phyloP scores from a whole-genome alignment of 2,113 vertebrate genomes.

The Pica pica region DNA sequence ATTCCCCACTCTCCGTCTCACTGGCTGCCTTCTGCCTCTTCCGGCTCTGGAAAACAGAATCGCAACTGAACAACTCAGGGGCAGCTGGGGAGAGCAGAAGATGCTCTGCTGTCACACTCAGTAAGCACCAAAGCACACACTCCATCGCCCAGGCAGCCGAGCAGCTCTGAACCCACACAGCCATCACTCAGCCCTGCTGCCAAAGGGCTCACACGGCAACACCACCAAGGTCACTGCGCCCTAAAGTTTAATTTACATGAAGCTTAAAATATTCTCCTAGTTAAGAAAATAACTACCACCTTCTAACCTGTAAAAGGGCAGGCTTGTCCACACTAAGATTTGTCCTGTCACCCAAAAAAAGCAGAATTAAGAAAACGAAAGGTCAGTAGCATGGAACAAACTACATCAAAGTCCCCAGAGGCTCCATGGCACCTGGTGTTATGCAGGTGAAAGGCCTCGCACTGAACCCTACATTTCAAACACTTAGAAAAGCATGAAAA shows the following conservation, averaged over 20 bases:
- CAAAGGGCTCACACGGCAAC: not conserved
- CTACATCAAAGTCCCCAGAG: not conserved
- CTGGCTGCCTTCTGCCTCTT: conserved; percentile 70
- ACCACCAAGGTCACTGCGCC: not conserved
- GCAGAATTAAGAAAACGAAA: not conserved
- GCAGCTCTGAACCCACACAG: not conserved
- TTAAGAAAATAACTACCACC: not conserved
- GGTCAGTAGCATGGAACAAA: not conserved
- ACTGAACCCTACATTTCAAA: not conserved
- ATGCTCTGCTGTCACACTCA: not conserved
- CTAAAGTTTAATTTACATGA: not conserved
- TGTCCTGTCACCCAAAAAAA: not conserved
- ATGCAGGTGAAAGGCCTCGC: not conserved
- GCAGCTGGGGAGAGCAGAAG: not conserved
- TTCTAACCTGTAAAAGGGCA: not conserved
- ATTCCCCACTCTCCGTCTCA: conserved; percentile 45
- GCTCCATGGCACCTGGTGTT: not conserved
- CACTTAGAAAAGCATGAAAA: not conserved
- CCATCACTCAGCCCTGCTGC: not conserved
- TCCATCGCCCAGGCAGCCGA: not conserved
- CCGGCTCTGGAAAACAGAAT: conserved; percentile 69
- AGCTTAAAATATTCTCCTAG: not conserved
- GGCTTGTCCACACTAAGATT: not conserved
- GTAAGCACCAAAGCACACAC: not conserved
- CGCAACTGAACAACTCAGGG: not conserved